Conservation (phyloP, 1,140 invertebrate genomes). For the Cherax quadricarinatus region DNA sequence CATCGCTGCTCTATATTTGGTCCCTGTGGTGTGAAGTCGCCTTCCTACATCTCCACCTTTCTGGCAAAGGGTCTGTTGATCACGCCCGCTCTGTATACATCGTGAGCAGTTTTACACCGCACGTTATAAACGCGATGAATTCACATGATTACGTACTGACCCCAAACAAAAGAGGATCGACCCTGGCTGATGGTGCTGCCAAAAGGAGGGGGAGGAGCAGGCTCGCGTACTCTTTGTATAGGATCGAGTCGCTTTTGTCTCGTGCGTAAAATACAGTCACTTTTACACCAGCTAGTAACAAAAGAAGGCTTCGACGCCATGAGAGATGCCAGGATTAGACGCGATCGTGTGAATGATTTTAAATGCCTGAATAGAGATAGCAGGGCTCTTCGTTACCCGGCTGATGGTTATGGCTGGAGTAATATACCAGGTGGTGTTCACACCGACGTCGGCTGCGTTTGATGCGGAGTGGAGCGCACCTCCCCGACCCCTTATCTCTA, state of each 20-base stretch:
- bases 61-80: slow-evolving; percentile 2
- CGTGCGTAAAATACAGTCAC: slow-evolving; percentile 45
- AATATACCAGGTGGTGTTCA: background rate
- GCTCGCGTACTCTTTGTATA: slow-evolving; percentile 19
- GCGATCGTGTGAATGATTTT: slow-evolving; percentile 56
- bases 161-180: slow-evolving; percentile 54
- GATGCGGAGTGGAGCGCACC: background rate
- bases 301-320: background rate
- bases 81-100: slow-evolving; percentile 11
- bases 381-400: slow-evolving; percentile 17
- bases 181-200: background rate
- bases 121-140: slow-evolving; percentile 49
- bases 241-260: slow-evolving; percentile 52
- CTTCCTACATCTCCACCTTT: background rate
- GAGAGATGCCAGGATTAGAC: slow-evolving; percentile 33
- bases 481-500: background rate
- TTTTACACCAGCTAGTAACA: slow-evolving; percentile 26
- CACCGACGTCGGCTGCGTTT: background rate
- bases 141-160: slow-evolving; percentile 50
- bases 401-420: slow-evolving; percentile 26
- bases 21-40: background rate
- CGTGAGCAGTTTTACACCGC: slow-evolving; percentile 11
- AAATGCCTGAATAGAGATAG: slow-evolving; percentile 30
- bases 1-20: background rate
- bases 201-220: slow-evolving; percentile 20